These are phyloP conservation scores for Pipistrellus nathusii DNA, from an alignment of 2,797 vertebrate genomes.

Conservation along the genomic window DNA sequence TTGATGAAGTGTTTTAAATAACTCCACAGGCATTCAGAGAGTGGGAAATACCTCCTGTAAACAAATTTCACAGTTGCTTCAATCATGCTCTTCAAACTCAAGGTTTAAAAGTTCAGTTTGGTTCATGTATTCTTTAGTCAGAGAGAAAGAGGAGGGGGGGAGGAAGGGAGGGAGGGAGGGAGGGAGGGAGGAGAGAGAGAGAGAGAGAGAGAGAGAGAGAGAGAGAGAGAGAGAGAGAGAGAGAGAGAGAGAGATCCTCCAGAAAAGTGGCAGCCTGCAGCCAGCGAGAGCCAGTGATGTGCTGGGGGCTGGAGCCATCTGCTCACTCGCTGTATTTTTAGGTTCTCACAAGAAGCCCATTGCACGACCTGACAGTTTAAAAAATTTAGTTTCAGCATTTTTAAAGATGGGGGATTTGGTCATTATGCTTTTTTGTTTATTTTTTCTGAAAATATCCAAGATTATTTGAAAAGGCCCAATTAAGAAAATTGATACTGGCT, in stretches of 20 bases:
- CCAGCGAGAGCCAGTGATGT: not conserved
- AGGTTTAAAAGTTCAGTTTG: not conserved
- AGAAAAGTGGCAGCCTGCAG: not conserved
- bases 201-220: too few species aligned
- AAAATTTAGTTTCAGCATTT: slow-evolving; percentile 30
- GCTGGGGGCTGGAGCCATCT: slow-evolving; percentile 58
- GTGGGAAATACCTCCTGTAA: too few species aligned
- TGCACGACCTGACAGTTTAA: not conserved
- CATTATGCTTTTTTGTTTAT: slow-evolving; percentile 28
- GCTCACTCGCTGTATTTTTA: slow-evolving; percentile 67
- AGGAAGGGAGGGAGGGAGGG: too few species aligned
- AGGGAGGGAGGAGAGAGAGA: too few species aligned
- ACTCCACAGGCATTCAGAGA: not conserved
- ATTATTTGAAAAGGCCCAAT: slow-evolving; percentile 65
- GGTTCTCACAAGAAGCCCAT: slow-evolving; percentile 40
- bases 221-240: too few species aligned
- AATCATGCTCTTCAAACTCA: not conserved
- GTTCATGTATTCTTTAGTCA: not conserved
- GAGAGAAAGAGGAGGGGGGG: too few species aligned
- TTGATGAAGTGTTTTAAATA: not conserved
- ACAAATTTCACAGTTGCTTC: not conserved
- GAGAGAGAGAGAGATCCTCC: too few species aligned
- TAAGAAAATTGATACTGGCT: slow-evolving; percentile 46
- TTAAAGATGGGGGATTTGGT: slow-evolving; percentile 50
- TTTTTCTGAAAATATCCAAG: slow-evolving; percentile 37